Evolutionary conservation across 2,888 invertebrate genomes (phyloP).

Genomic region (Pyrrhia umbra): DNA sequence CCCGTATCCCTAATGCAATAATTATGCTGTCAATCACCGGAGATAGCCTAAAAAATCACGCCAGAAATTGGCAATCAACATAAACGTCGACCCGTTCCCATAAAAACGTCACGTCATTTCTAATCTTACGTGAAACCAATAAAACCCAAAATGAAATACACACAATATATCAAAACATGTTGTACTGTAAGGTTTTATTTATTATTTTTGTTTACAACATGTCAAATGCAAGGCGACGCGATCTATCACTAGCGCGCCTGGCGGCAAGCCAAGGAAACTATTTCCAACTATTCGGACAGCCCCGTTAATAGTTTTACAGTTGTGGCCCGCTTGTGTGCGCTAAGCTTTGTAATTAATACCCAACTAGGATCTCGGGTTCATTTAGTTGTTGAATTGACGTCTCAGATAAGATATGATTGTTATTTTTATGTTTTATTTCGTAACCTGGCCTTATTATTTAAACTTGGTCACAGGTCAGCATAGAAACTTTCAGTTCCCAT

Average conservation of each 20-base stretch:
- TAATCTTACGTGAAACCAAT: conserved; percentile 80
- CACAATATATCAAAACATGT: conserved; percentile 78
- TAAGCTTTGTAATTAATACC: conserved; percentile 82
- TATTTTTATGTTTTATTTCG: not conserved
- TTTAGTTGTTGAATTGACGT: conserved; percentile 55
- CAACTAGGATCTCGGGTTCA: conserved; percentile 69
- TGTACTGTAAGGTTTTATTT: conserved; percentile 77
- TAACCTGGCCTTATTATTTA: not conserved
- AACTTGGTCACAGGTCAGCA: too few species aligned
- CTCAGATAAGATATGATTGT: conserved; percentile 21
- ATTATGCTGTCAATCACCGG: conserved; percentile 52
- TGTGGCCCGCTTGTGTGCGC: conserved; percentile 74
- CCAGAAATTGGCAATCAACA: conserved; percentile 71
- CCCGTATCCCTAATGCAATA: conserved; percentile 33
- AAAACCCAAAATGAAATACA: conserved; percentile 81
- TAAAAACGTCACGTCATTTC: conserved; percentile 73
- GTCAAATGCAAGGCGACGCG: conserved; percentile 82
- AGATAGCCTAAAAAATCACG: conserved; percentile 51
- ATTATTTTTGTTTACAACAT: conserved; percentile 86
- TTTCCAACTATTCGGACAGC: conserved; percentile 82
- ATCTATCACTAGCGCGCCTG: conserved; percentile 82
- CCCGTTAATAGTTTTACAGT: conserved; percentile 86
- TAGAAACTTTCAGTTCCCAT: not conserved
- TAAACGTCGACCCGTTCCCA: conserved; percentile 64
- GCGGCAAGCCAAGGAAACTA: conserved; percentile 85